phyloP scores from a whole-genome alignment of 2,797 vertebrate genomes.

The Otolemur crassicaudatus region DNA sequence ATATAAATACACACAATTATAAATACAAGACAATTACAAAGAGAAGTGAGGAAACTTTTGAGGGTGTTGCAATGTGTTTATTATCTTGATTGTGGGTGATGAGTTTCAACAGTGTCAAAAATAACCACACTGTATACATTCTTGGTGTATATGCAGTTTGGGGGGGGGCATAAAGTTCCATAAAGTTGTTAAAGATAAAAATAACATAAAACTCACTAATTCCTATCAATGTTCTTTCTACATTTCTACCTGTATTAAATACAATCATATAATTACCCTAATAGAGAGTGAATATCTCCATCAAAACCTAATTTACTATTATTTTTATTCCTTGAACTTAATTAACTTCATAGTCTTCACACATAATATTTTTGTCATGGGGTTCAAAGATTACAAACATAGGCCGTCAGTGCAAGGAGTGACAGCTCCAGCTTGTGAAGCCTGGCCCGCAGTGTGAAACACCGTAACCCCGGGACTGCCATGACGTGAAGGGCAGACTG shows the following conservation, averaged over 20 bases:
- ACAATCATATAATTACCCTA: background rate
- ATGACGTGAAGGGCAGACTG: background rate
- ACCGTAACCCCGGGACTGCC: accelerated
- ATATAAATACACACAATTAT: background rate
- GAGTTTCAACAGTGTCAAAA: background rate
- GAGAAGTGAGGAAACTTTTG: background rate
- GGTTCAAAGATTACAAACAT: background rate
- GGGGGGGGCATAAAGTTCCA: no score
- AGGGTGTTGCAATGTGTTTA: background rate
- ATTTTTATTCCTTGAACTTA: background rate
- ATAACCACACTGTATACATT: background rate
- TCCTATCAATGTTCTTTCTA: background rate
- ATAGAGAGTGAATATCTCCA: background rate
- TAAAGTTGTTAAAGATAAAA: background rate
- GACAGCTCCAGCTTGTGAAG: no score
- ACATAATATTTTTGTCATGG: background rate
- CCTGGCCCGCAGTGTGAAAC: accelerated
- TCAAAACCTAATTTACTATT: background rate
- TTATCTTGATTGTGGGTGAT: background rate
- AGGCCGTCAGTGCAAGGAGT: no score
- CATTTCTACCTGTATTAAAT: background rate
- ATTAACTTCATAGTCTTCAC: background rate
- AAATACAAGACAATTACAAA: background rate
- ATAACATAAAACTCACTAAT: background rate
- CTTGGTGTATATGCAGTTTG: background rate